Evolutionary conservation across 2,888 invertebrate species (phyloP), one percentile per base, ranked within the genome.

Genomic region (Monochamus alternatus): DNA sequence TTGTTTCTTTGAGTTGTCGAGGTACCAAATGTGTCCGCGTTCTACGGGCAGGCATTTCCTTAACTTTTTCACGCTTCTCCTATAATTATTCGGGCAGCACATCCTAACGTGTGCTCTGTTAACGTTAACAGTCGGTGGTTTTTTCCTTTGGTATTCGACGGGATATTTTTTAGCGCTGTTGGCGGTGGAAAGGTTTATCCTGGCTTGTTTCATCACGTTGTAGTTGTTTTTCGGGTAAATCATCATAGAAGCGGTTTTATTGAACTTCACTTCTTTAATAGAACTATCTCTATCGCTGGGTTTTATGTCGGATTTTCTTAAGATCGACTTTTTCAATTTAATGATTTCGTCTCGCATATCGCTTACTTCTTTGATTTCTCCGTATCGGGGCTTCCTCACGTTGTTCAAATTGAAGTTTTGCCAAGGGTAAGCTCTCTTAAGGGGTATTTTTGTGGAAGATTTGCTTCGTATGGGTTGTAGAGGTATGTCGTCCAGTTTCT

Each of bases 351-450:
- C 9, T 3, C 69, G 60, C n/a, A 79, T 22, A 51, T 64, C 77
- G 38, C 74, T 60, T 8, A 76, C 73, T 3, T 69, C 52, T 58
- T 47, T 72, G 3, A 67, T 51, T 14, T 51, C 47, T 3, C 73
- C 67, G 58, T 65, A 73, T 55, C 70, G 73, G 3, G 75, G 31
- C 5, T 47, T 47, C 32, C 63, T 9, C 5, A 55, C 58, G 9
- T 68, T 69, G 30, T 69, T 44, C 9, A 79, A 75, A 62, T 82
- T 81, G 71, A 76, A 80, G 60, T 82, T 82, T 65, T 82, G 82
- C 82, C 82, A 82, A 8, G 82, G 82, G 65, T 77, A 82, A 3
- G 75, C 65, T 44, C 76, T 14, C 38, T 77, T 79, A 38, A 64
- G 59, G 8, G 71, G 67, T 64, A 70, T 72, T 31, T 44, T 72